Conservation (phyloP, 2,888 invertebrate species). For the Sclerodermus sp. region DNA sequence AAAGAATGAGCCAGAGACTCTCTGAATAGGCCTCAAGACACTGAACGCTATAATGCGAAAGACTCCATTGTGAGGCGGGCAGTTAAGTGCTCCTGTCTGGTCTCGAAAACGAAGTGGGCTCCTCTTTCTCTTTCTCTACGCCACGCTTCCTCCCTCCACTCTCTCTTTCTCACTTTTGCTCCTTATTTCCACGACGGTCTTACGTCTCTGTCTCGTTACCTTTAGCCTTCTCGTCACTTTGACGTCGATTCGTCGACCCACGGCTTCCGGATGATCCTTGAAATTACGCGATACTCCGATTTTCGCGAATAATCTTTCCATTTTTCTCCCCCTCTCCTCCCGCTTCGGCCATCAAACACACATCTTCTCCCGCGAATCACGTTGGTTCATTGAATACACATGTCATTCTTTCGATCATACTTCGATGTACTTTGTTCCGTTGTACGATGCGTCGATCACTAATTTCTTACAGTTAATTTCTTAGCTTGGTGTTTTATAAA, state of each 20-base stretch:
- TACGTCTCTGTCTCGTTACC: conserved; percentile 17
- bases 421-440: no score
- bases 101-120: conserved; percentile 48
- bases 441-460: no score
- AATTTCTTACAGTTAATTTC: no score
- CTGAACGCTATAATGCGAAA: conserved; percentile 52
- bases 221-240: conserved; percentile 8
- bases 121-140: conserved; percentile 13
- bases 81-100: conserved; percentile 53
- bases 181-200: neutral
- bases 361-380: conserved; percentile 5
- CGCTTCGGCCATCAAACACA: no score
- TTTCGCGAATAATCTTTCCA: conserved; percentile 4
- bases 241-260: no score
- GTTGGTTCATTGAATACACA: no score
- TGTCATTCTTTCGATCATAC: no score
- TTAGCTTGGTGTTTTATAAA: no score
- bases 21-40: conserved; percentile 55
- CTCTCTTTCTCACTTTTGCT: conserved; percentile 8
- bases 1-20: conserved; percentile 49
- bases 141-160: conserved; percentile 10
- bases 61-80: conserved; percentile 52
- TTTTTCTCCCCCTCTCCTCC: conserved; percentile 21
- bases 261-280: no score
- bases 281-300: no score